Base-by-base conservation (phyloP, 2,113 vertebrate genomes). In the Lontra canadensis region DNA sequence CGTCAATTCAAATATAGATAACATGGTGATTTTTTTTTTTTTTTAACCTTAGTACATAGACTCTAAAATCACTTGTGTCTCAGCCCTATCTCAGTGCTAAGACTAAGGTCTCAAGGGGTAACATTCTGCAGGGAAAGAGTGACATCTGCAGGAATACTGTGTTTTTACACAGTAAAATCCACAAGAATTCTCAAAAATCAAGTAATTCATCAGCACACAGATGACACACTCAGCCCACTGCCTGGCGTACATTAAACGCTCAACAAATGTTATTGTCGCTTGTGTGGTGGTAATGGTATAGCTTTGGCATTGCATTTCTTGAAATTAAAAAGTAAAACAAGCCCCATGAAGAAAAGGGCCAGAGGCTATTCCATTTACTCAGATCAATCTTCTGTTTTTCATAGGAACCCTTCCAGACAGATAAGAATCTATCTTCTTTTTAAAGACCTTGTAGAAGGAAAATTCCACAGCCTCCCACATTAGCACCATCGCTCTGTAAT, bases 131-230 rank as follows among this genome's bases (percentile, higher is more conserved):
- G 55, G 94, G 36, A 39, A 97, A 93, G 90, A 79, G 95, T 97
- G 98, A 98, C 98, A 98, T 94, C 98, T 98, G 87, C 88, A 97
- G 98, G 98, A 95, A 13, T 0, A 31, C 12, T 44, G 25, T 6
- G 8, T 90, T 74, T 81, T 59, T 96, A 74, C 95, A 97, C 6
- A 26, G 8, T 25, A 82, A 84, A 88, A 80, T 18, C 42, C 76
- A 55, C 29, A 18, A 4, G 18, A 1, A 52, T 39, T 69, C 31
- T 69, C 36, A 89, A 95, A 80, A 95, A 31, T 79, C 20, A 73
- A 84, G 39, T 10, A 47, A 76, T 63, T 63, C 4, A 0, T 2
- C 17, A 31, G 55, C 1, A 42, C 36, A 25, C 42, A 73, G 17
- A 42, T 44, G 36, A 71, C 42, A 52, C 14, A 80, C 52, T 42